These are phyloP conservation scores for Trichogramma dendrolimi DNA, from an alignment of 2,888 invertebrate genomes.

Conservation along the genomic window DNA sequence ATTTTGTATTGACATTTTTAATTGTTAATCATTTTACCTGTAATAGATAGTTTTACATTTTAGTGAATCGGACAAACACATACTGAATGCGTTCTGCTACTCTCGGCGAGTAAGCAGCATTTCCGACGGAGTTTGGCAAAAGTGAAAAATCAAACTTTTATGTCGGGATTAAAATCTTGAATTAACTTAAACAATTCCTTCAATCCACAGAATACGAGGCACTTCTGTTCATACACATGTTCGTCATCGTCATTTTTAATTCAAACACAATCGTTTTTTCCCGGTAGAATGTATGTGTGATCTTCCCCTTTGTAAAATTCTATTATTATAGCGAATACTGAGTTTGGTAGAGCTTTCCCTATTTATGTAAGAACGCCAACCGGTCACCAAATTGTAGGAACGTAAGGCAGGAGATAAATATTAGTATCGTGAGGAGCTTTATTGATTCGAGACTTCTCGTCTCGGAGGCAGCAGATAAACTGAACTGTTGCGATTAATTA, in stretches of 20 bases:
- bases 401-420: too few relatives aligned
- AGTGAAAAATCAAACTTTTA: constrained; percentile 27
- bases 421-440: too few relatives aligned
- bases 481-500: too few relatives aligned
- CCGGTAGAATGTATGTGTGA: constrained; percentile 27
- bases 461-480: too few relatives aligned
- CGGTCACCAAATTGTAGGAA: too few relatives aligned
- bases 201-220: constrained; percentile 22
- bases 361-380: too few relatives aligned
- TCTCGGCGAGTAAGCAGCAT: constrained; percentile 31
- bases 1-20: too few relatives aligned
- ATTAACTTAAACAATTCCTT: constrained; percentile 26
- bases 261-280: constrained; percentile 29
- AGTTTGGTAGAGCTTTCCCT: too few relatives aligned
- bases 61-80: constrained; percentile 33
- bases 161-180: constrained; percentile 16
- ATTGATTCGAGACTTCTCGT: too few relatives aligned
- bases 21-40: too few relatives aligned
- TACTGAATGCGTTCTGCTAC: constrained; percentile 31
- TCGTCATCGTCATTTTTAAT: constrained; percentile 22
- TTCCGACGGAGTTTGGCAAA: constrained; percentile 30
- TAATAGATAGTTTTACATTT: constrained; percentile 32
- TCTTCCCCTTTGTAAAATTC: constrained; percentile 11
- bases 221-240: constrained; percentile 21
- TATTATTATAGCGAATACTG: too few relatives aligned